phyloP scores from a whole-genome alignment of 2,113 vertebrate species.

The Mirounga angustirostris region DNA sequence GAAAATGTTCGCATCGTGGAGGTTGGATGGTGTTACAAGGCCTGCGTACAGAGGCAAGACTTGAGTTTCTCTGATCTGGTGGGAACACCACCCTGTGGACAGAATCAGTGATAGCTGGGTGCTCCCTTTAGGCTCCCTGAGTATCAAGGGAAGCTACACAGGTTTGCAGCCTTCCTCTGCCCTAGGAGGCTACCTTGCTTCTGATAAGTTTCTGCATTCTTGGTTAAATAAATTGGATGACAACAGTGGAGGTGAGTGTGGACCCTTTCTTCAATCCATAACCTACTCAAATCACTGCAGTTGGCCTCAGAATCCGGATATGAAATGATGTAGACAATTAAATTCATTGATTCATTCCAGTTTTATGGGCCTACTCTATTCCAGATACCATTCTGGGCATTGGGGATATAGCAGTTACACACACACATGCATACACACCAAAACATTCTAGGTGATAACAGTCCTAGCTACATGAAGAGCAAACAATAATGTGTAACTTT shows the following conservation, averaged over 20 bases:
- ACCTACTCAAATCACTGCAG: background rate
- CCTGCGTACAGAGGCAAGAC: background rate
- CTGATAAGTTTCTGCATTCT: background rate
- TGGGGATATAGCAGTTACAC: background rate
- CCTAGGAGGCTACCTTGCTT: background rate
- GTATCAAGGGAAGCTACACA: background rate
- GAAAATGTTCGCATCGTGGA: background rate
- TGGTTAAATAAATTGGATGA: background rate
- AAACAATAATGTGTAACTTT: background rate
- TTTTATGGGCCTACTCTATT: background rate
- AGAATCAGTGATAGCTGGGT: background rate
- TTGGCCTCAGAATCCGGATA: background rate
- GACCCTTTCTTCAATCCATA: background rate
- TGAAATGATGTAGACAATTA: background rate
- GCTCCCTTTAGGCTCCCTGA: background rate
- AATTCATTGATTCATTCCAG: background rate
- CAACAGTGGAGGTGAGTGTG: background rate
- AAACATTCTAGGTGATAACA: background rate
- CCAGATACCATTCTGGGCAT: background rate
- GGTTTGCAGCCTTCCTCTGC: background rate
- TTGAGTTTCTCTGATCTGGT: background rate
- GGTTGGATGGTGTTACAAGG: background rate
- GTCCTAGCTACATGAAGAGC: background rate
- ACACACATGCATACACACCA: background rate
- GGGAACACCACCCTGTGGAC: background rate